A percentile compares a stretch with the other conserved stretches of the same genome.
Conservation (phyloP, 1,140 invertebrate species). For the Tetramorium simillimum region DNA sequence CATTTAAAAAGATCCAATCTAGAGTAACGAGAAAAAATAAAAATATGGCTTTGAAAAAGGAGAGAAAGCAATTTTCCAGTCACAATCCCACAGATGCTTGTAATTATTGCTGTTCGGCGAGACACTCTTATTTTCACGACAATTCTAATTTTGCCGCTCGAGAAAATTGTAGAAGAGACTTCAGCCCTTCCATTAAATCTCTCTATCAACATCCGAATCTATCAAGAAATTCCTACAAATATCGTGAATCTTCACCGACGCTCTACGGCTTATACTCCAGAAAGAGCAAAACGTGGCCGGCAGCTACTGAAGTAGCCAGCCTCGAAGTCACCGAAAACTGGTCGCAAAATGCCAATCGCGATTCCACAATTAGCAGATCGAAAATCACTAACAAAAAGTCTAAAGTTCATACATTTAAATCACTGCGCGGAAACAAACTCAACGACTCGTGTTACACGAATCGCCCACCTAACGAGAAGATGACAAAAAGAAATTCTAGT, state of each 20-base stretch:
- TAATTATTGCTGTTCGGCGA: neutral
- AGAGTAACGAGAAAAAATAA: constrained; percentile 16
- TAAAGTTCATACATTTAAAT: neutral
- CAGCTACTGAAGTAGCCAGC: neutral
- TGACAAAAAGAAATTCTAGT: neutral
- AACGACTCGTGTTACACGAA: neutral
- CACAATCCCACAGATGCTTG: neutral
- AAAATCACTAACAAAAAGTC: neutral
- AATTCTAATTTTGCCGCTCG: neutral
- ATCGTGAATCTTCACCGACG: neutral
- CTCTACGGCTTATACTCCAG: neutral
- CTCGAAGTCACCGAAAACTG: constrained; percentile 20
- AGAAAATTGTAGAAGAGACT: neutral
- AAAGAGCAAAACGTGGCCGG: neutral
- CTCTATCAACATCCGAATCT: neutral
- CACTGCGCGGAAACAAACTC: neutral
- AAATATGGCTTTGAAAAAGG: neutral
- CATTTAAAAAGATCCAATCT: neutral
- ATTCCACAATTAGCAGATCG: neutral
- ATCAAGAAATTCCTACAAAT: constrained; percentile 7
- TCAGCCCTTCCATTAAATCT: neutral
- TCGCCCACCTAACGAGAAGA: neutral
- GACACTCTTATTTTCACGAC: neutral
- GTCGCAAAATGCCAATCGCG: neutral
- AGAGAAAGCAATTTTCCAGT: neutral